Evolutionary conservation across 2,888 invertebrate genomes (phyloP).

Genomic region (Mesorhabditis belari): DNA sequence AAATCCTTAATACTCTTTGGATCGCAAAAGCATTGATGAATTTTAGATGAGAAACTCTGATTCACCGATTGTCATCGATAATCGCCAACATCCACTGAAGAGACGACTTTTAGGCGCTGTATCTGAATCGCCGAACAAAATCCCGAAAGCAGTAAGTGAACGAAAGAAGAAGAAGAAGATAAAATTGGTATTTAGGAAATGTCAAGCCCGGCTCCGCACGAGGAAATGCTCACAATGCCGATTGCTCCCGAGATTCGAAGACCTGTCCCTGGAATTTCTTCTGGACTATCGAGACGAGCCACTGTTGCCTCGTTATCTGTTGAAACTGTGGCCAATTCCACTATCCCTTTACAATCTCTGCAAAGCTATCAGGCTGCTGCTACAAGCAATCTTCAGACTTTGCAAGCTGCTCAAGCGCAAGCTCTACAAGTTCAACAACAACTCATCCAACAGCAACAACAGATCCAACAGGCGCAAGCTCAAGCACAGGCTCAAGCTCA

Average conservation of each 20-base stretch:
- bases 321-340: background rate
- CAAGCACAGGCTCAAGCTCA: background rate
- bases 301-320: background rate
- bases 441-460: conserved; percentile 6
- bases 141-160: background rate
- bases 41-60: too few relatives aligned
- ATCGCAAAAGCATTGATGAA: too few relatives aligned
- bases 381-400: background rate
- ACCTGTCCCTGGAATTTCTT: background rate
- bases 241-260: background rate
- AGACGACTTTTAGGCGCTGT: conserved; percentile 6
- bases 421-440: background rate
- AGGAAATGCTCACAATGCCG: background rate
- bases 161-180: too few relatives aligned
- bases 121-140: background rate
- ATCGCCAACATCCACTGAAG: conserved; percentile 10
- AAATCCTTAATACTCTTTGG: too few relatives aligned
- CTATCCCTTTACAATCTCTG: background rate
- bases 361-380: background rate
- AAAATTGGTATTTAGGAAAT: background rate
- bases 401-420: background rate
- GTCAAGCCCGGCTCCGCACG: background rate
- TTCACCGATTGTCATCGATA: background rate
- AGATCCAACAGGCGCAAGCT: background rate
- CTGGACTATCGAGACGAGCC: background rate